Evolutionary conservation across 2,888 invertebrate species (phyloP).

Genomic region (Tipula helvola): DNA sequence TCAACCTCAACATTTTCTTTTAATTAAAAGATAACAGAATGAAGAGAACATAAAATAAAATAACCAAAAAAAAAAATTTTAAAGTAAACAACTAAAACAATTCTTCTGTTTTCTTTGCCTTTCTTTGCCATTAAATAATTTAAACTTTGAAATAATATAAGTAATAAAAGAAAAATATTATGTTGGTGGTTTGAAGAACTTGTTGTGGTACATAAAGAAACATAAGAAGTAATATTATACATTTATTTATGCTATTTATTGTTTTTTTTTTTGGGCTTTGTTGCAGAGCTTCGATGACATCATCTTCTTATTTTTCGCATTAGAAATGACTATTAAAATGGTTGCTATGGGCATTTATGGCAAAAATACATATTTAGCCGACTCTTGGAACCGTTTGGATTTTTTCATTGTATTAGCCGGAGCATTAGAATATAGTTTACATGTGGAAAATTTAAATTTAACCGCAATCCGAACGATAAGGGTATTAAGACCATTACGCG

Average conservation of each 20-base stretch:
- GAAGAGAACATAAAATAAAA: neutral
- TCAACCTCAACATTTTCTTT: neutral
- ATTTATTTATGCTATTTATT: neutral
- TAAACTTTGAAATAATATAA: neutral
- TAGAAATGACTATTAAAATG: conserved; percentile 98
- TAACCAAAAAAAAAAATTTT: neutral
- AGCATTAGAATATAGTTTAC: conserved; percentile 77
- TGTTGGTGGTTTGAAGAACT: too few relatives aligned
- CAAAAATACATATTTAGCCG: conserved; percentile 87
- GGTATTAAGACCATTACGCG: conserved; percentile 89
- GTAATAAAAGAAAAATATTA: neutral
- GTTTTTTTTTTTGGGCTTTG: conserved; percentile 13
- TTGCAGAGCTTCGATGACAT: conserved; percentile 91
- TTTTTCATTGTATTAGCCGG: conserved; percentile 96
- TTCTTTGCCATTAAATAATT: neutral
- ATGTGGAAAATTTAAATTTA: conserved; percentile 94
- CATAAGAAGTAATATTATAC: too few relatives aligned
- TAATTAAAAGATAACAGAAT: neutral
- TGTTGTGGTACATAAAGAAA: too few relatives aligned
- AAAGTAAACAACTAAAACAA: neutral
- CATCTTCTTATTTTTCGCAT: conserved; percentile 95
- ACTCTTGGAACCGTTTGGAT: conserved; percentile 98
- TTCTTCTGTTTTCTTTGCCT: neutral
- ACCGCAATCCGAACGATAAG: conserved; percentile 97
- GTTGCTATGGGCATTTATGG: conserved; percentile 95